These are phyloP conservation scores for Hiodon tergisus DNA, from an alignment of 2,113 vertebrate species.

Conservation along the genomic window DNA sequence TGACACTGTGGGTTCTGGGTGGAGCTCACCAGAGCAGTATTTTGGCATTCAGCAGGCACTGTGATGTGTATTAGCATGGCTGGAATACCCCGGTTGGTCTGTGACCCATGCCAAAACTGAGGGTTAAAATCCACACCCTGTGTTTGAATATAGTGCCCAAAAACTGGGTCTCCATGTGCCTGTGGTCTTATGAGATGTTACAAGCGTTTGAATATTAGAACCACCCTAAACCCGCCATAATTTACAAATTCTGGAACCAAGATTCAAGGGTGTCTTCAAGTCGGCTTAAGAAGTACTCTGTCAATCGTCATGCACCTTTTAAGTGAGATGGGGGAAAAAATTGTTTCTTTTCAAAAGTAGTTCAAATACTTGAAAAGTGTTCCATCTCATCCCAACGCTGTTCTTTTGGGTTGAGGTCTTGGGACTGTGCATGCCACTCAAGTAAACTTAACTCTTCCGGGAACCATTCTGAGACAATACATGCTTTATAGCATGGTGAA, in stretches of 20 bases:
- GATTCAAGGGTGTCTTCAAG: not conserved
- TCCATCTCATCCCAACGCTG: too few relatives aligned
- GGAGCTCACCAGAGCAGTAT: not conserved
- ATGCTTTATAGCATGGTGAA: too few relatives aligned
- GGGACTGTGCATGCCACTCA: too few relatives aligned
- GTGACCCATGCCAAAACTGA: not conserved
- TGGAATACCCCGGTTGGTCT: not conserved
- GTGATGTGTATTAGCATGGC: not conserved
- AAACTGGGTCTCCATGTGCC: not conserved
- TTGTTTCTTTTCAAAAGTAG: too few relatives aligned
- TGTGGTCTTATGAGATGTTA: slow-evolving; percentile 8
- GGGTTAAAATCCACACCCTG: slow-evolving; percentile 7
- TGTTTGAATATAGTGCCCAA: not conserved
- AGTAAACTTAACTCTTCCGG: too few relatives aligned
- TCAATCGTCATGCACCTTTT: too few relatives aligned
- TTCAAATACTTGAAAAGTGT: too few relatives aligned
- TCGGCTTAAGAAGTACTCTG: not conserved
- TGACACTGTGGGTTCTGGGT: not conserved
- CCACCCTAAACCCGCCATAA: slow-evolving; percentile 12
- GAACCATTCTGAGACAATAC: too few relatives aligned
- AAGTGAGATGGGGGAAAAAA: too few relatives aligned
- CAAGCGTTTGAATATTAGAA: not conserved
- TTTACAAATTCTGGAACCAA: slow-evolving; percentile 9
- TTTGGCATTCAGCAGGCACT: not conserved
- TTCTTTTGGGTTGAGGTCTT: too few relatives aligned